These are phyloP conservation scores for Brachionus rubens DNA, from an alignment of 1,140 invertebrate species.

Conservation along the genomic window DNA sequence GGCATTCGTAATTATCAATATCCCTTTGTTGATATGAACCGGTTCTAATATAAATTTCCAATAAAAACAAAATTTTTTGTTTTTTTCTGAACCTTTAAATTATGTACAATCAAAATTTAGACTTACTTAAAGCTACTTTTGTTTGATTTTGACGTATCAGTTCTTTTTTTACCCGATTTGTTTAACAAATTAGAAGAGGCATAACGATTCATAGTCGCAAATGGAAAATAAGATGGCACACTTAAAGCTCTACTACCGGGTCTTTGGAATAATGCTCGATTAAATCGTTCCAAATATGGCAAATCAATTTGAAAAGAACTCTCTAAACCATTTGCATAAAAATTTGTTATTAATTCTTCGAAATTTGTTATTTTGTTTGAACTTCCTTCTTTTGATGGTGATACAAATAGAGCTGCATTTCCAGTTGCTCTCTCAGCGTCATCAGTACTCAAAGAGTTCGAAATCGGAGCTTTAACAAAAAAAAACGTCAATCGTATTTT, in stretches of 20 bases:
- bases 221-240: constrained; percentile 50
- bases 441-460: constrained; percentile 27
- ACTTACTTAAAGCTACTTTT: constrained; percentile 14
- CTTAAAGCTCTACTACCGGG: constrained; percentile 56
- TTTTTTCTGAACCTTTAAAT: too few species aligned
- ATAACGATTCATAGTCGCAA: constrained; percentile 27
- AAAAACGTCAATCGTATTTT: too few species aligned
- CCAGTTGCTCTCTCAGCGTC: neutral
- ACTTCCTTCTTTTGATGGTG: constrained; percentile 52
- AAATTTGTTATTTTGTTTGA: constrained; percentile 54
- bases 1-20: too few species aligned
- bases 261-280: constrained; percentile 47
- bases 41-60: too few species aligned
- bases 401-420: neutral
- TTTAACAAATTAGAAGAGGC: neutral
- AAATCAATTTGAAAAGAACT: constrained; percentile 16
- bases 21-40: too few species aligned
- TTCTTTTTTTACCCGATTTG: constrained; percentile 11
- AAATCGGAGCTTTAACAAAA: constrained; percentile 21
- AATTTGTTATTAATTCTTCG: neutral
- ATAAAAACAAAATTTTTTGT: too few species aligned
- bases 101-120: too few species aligned
- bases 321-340: constrained; percentile 39
- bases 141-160: neutral
- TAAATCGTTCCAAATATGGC: constrained; percentile 36